Evolutionary conservation across 1,140 invertebrate genomes (phyloP).

Genomic region (Solenopsis fugax): DNA sequence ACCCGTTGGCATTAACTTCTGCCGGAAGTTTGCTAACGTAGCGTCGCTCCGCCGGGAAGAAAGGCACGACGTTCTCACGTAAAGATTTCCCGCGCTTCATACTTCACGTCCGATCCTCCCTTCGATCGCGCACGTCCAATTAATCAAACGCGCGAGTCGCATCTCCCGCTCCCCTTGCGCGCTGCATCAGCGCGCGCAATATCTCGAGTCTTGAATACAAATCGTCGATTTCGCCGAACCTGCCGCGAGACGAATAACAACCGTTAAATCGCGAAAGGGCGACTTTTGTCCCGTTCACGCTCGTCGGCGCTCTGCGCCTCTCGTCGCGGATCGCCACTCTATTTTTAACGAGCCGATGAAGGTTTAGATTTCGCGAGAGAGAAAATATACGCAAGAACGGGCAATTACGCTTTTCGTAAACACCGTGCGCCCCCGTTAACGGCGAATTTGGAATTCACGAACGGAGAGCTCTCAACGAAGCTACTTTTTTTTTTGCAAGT

Average conservation of each 20-base stretch:
- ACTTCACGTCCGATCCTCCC: conserved; percentile 33
- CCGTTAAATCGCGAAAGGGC: conserved; percentile 24
- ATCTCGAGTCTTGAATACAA: conserved; percentile 38
- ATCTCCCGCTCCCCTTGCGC: not conserved
- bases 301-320: not conserved
- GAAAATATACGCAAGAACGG: not conserved
- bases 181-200: not conserved
- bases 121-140: conserved; percentile 29
- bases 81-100: conserved; percentile 25
- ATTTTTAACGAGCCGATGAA: conserved; percentile 31
- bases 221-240: conserved; percentile 13
- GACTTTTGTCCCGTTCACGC: conserved; percentile 11
- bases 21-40: conserved; percentile 40
- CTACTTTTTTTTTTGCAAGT: conserved; percentile 48
- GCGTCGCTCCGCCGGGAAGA: conserved; percentile 10
- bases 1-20: conserved; percentile 48
- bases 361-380: not conserved
- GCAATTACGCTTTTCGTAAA: conserved; percentile 10
- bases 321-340: not conserved
- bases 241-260: conserved; percentile 21
- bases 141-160: conserved; percentile 48
- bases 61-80: conserved; percentile 31
- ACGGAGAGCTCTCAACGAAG: not conserved
- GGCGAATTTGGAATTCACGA: conserved; percentile 41
- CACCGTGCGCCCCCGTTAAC: not conserved